These are phyloP conservation scores for Artibeus lituratus DNA, from an alignment of 2,797 vertebrate genomes.

Conservation along the genomic window DNA sequence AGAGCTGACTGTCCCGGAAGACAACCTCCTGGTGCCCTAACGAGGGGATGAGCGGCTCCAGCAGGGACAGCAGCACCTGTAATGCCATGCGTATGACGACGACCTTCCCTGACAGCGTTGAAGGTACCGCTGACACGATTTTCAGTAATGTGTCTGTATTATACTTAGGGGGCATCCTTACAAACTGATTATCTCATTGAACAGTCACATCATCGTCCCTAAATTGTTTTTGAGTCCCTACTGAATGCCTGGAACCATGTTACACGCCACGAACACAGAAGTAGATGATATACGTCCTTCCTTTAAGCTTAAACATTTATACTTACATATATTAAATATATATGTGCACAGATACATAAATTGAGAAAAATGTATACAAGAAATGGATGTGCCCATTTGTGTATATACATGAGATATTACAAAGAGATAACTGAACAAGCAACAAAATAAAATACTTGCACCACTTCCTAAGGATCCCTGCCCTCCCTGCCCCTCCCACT, in stretches of 20 bases:
- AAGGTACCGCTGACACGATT: not conserved
- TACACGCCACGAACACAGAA: not conserved
- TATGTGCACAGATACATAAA: not conserved
- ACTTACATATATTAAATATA: not conserved
- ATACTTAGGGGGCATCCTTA: not conserved
- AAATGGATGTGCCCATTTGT: not conserved
- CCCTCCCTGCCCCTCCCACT: not conserved
- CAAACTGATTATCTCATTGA: not conserved
- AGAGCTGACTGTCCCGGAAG: not conserved
- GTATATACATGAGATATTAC: not conserved
- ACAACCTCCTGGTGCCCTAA: not conserved
- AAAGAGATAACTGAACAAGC: not conserved
- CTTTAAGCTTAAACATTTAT: not conserved
- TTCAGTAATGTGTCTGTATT: not conserved
- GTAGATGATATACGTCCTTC: not conserved
- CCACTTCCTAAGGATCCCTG: not conserved
- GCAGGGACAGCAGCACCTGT: not conserved
- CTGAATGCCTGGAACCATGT: not conserved
- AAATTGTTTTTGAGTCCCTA: constrained; percentile 24
- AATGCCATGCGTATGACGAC: not conserved
- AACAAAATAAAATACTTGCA: not conserved
- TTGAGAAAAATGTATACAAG: not conserved
- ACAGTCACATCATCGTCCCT: not conserved
- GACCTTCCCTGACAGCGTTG: not conserved
- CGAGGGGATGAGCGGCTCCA: not conserved